These are phyloP conservation scores for Apistogramma diplotaenia DNA, from an alignment of 2,113 vertebrate species.

Conservation along the genomic window DNA sequence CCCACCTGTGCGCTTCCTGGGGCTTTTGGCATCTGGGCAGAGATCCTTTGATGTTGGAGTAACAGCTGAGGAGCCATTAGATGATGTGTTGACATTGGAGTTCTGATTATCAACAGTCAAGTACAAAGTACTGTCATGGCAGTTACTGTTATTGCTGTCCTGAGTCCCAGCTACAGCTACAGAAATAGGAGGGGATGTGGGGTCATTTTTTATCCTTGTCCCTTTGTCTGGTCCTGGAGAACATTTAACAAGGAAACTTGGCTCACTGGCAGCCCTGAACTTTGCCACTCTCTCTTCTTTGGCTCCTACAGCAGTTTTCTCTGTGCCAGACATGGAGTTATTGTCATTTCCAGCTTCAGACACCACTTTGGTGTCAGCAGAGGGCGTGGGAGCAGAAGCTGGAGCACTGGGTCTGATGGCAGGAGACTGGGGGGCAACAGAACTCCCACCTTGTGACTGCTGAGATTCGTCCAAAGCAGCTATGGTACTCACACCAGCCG, in stretches of 20 bases:
- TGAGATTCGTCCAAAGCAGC: conserved; percentile 78
- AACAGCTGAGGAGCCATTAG: conserved; percentile 74
- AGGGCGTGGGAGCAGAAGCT: conserved; percentile 54
- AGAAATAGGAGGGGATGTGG: conserved; percentile 69
- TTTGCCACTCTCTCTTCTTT: conserved; percentile 78
- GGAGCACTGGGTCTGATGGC: conserved; percentile 66
- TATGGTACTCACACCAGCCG: conserved; percentile 74
- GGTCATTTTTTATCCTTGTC: conserved; percentile 81
- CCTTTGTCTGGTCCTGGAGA: conserved; percentile 77
- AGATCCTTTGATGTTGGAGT: conserved; percentile 78
- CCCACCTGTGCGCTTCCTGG: conserved; percentile 81
- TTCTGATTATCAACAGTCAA: conserved; percentile 84
- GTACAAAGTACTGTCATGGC: conserved; percentile 82
- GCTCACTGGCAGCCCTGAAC: conserved; percentile 83
- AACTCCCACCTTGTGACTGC: conserved; percentile 79
- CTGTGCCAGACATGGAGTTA: conserved; percentile 57
- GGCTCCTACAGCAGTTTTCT: conserved; percentile 64
- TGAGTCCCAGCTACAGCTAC: conserved; percentile 79
- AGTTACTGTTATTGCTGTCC: conserved; percentile 83
- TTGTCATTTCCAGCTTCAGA: conserved; percentile 81
- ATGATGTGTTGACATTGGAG: conserved; percentile 80
- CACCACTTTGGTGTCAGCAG: conserved; percentile 82
- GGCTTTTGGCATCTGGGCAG: conserved; percentile 84
- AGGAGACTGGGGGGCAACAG: conserved; percentile 80
- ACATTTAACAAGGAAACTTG: conserved; percentile 78